Conservation (phyloP, 35 echinoderm and acorn worm species). For the Patiria miniata region DNA sequence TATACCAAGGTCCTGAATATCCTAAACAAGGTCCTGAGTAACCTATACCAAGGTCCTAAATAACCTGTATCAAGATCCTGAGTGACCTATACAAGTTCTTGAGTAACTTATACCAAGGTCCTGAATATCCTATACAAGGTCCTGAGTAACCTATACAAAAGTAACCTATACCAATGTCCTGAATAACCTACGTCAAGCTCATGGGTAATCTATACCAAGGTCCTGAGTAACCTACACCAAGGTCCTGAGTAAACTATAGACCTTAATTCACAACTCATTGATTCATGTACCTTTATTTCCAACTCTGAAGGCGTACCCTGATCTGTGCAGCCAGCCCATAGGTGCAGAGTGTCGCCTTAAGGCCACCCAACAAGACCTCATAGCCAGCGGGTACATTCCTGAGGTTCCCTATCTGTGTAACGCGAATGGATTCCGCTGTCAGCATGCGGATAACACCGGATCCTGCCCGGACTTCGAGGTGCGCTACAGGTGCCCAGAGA, state of each 20-base stretch:
- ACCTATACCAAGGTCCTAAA: not conserved
- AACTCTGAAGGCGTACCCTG: not conserved
- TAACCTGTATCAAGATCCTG: not conserved
- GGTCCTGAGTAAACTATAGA: not conserved
- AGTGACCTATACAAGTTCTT: not conserved
- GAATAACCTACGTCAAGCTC: not conserved
- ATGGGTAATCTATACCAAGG: not conserved
- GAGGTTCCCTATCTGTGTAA: constrained; percentile 13
- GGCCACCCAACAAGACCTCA: not conserved
- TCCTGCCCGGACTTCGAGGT: not conserved
- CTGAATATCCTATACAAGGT: not conserved
- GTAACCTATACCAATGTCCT: not conserved
- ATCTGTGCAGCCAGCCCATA: not conserved
- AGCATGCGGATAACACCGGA: not conserved
- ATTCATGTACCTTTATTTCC: too few species aligned
- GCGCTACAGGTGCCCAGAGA: not conserved
- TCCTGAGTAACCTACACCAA: not conserved
- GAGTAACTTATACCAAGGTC: not conserved
- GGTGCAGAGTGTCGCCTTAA: not conserved
- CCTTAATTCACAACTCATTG: not conserved
- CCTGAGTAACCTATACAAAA: not conserved
- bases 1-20: not conserved
- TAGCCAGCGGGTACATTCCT: not conserved
- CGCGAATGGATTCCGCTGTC: constrained; percentile 13
- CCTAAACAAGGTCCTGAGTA: not conserved